A percentile compares a stretch with the other conserved stretches of the same genome.
Conservation (phyloP, 1,140 invertebrate species). For the Drosophila sp. region DNA sequence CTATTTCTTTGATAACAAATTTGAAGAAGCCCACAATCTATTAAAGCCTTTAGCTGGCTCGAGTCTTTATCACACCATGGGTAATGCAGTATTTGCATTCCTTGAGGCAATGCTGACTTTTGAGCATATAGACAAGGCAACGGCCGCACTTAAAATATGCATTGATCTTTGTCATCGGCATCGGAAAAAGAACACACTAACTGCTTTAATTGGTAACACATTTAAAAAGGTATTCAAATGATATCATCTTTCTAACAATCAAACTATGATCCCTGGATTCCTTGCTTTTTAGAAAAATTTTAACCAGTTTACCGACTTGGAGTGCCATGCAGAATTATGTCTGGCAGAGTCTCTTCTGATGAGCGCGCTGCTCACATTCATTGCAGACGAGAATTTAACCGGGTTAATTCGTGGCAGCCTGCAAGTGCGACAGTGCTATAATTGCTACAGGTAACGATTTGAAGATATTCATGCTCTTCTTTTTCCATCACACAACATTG, state of each 20-base stretch:
- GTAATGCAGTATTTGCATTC: constrained; percentile 94
- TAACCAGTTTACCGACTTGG: constrained; percentile 90
- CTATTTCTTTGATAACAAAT: constrained; percentile 95
- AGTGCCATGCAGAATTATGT: constrained; percentile 97
- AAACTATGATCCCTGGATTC: not conserved
- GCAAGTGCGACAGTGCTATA: constrained; percentile 96
- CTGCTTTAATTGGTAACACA: constrained; percentile 92
- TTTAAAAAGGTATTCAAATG: constrained; percentile 86
- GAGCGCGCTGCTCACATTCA: constrained; percentile 94
- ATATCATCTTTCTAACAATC: not conserved
- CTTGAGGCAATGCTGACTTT: constrained; percentile 97
- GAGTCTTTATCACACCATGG: constrained; percentile 97
- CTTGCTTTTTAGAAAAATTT: constrained; percentile 87
- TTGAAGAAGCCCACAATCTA: constrained; percentile 90
- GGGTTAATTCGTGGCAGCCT: constrained; percentile 97
- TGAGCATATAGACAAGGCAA: constrained; percentile 92
- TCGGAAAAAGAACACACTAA: constrained; percentile 89
- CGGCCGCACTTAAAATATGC: constrained; percentile 89
- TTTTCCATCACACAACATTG: no score
- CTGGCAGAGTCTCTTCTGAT: constrained; percentile 96
- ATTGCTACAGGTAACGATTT: constrained; percentile 91
- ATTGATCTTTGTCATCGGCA: constrained; percentile 91
- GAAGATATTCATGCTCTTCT: no score
- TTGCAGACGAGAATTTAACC: constrained; percentile 97
- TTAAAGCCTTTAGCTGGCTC: constrained; percentile 91